Conservation (phyloP, 2,113 vertebrate species). For the Mastomys coucha region DNA sequence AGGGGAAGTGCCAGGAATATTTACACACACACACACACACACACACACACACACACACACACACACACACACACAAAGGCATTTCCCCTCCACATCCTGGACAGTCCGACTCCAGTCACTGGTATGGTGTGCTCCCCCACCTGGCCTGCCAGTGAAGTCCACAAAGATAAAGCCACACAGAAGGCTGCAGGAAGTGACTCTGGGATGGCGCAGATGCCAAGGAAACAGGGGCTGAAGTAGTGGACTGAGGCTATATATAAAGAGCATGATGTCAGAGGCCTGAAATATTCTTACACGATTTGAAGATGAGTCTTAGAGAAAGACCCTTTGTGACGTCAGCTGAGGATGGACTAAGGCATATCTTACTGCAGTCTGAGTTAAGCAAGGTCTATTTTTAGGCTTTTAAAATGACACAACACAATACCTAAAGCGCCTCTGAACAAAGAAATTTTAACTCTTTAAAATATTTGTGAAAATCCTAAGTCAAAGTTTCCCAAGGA, state of each 20-base stretch:
- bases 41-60: too few species aligned
- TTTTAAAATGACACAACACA: background rate
- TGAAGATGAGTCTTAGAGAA: background rate
- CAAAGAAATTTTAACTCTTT: background rate
- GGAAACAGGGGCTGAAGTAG: background rate
- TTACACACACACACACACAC: background rate
- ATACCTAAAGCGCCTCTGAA: background rate
- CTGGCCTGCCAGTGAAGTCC: background rate
- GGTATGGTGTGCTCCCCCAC: conserved; percentile 1
- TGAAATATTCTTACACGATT: background rate
- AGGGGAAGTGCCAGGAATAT: conserved; percentile 77
- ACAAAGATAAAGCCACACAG: background rate
- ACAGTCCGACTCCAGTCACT: background rate
- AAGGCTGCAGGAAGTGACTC: background rate
- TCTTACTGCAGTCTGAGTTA: background rate
- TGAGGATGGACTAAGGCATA: background rate
- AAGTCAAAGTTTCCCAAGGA: background rate
- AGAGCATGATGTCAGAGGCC: background rate
- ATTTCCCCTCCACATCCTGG: conserved; percentile 81
- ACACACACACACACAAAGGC: background rate
- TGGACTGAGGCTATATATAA: background rate
- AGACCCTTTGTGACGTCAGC: background rate
- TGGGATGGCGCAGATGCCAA: background rate
- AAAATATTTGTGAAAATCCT: background rate
- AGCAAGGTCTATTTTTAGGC: background rate